Percentiles rank a stretch among this genome's conserved stretches.
Evolutionary conservation across 2,888 invertebrate genomes (phyloP).

Genomic region (Calliphora vomitoria): DNA sequence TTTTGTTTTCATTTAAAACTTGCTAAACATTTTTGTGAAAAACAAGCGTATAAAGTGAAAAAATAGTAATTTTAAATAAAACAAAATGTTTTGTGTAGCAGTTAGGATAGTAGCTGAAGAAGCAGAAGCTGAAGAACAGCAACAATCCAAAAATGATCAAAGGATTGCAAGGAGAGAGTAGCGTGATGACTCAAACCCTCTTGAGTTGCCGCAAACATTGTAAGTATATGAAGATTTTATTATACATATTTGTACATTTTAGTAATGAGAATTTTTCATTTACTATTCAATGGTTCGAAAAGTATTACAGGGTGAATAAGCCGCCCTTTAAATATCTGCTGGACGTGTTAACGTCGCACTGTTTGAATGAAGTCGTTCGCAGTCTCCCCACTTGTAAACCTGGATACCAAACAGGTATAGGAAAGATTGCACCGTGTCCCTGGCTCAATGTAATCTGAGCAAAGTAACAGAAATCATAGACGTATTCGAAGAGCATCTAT

Average conservation of each 20-base stretch:
- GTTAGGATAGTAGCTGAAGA: too few species aligned
- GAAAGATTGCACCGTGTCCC: not conserved
- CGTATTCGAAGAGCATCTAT: too few species aligned
- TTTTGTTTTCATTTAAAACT: not conserved
- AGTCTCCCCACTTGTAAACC: conserved; percentile 46
- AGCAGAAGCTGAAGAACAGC: not conserved
- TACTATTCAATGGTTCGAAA: not conserved
- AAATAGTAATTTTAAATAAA: not conserved
- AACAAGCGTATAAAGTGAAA: too few species aligned
- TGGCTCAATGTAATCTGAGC: not conserved
- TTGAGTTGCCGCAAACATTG: not conserved
- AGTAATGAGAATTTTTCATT: conserved; percentile 5
- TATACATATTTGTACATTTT: not conserved
- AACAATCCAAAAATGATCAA: not conserved
- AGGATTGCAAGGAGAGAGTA: not conserved
- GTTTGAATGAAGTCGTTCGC: conserved; percentile 57
- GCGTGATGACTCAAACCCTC: not conserved
- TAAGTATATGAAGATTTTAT: not conserved
- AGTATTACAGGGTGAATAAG: conserved; percentile 9
- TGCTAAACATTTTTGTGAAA: too few species aligned
- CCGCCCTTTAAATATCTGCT: conserved; percentile 54
- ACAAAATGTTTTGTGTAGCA: not conserved
- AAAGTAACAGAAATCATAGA: not conserved
- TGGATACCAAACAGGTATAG: not conserved
- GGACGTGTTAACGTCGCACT: conserved; percentile 35